These are phyloP conservation scores for Dolichomitus sp. DNA, from an alignment of 2,888 invertebrate genomes.

Conservation along the genomic window DNA sequence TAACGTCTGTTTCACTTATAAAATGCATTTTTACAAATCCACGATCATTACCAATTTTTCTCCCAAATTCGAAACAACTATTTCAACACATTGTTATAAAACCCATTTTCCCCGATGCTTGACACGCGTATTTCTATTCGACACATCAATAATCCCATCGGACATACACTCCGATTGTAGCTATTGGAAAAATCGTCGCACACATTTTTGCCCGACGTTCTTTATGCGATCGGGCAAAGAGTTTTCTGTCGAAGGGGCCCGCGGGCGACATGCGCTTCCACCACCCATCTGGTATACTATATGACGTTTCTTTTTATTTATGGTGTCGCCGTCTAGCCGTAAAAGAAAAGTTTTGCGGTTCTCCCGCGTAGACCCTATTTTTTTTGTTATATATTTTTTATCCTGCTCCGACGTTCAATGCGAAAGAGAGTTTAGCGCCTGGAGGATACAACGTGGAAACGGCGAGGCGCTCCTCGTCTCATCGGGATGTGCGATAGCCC, in stretches of 20 bases:
- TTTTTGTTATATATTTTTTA: constrained; percentile 30
- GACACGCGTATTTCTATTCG: not conserved
- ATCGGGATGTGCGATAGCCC: constrained; percentile 36
- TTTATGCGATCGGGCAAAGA: constrained; percentile 34
- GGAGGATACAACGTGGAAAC: constrained; percentile 63
- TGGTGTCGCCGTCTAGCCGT: constrained; percentile 75
- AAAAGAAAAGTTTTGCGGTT: constrained; percentile 75
- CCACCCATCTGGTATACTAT: constrained; percentile 19
- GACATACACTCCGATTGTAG: constrained; percentile 11
- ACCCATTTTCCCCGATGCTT: not conserved
- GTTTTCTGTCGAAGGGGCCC: constrained; percentile 54
- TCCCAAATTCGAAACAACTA: not conserved
- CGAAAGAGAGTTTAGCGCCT: constrained; percentile 50
- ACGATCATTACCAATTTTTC: not conserved
- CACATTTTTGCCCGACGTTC: constrained; percentile 15
- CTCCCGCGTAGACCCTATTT: constrained; percentile 37
- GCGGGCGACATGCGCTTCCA: constrained; percentile 34
- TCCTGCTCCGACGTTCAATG: constrained; percentile 58
- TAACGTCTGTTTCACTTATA: no score
- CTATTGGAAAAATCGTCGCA: constrained; percentile 14
- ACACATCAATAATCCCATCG: constrained; percentile 2
- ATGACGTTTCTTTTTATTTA: constrained; percentile 72
- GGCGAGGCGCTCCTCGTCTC: constrained; percentile 33
- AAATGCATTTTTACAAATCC: no score
- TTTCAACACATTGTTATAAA: not conserved